A percentile compares a stretch with the other conserved stretches of the same genome.
These are phyloP conservation scores for Drosophila formosana DNA, from an alignment of 2,888 invertebrate genomes.

Conservation along the genomic window DNA sequence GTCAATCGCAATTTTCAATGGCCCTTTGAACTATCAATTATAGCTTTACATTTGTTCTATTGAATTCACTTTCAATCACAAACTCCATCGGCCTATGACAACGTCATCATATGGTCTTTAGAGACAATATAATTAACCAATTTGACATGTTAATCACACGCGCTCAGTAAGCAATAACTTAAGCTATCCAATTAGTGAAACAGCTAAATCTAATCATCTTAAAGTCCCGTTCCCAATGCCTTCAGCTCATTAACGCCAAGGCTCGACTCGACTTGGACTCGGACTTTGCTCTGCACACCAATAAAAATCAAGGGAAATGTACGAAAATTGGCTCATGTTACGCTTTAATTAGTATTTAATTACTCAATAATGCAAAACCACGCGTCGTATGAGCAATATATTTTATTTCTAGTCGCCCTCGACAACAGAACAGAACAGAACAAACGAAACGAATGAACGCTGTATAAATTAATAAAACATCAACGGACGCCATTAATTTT, in stretches of 20 bases:
- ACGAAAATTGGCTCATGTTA: slow-evolving; percentile 68
- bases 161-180: slow-evolving; percentile 23
- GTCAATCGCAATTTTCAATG: too few relatives aligned
- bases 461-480: slow-evolving; percentile 80
- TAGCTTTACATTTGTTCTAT: not conserved
- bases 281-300: slow-evolving; percentile 10
- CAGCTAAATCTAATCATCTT: slow-evolving; percentile 48
- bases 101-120: not conserved
- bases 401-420: slow-evolving; percentile 46
- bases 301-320: slow-evolving; percentile 26
- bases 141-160: slow-evolving; percentile 17
- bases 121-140: slow-evolving; percentile 12
- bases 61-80: not conserved
- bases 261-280: not conserved
- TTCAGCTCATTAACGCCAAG: slow-evolving; percentile 34
- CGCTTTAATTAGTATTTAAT: slow-evolving; percentile 80
- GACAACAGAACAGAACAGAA: slow-evolving; percentile 4
- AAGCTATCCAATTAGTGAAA: slow-evolving; percentile 42
- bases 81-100: not conserved
- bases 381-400: slow-evolving; percentile 73
- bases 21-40: not conserved
- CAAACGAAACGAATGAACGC: slow-evolving; percentile 31
- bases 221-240: slow-evolving; percentile 2
- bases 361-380: slow-evolving; percentile 74
- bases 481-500: slow-evolving; percentile 75